phyloP scores from a whole-genome alignment of 2,797 vertebrate genomes.

The Sciaenops ocellatus region DNA sequence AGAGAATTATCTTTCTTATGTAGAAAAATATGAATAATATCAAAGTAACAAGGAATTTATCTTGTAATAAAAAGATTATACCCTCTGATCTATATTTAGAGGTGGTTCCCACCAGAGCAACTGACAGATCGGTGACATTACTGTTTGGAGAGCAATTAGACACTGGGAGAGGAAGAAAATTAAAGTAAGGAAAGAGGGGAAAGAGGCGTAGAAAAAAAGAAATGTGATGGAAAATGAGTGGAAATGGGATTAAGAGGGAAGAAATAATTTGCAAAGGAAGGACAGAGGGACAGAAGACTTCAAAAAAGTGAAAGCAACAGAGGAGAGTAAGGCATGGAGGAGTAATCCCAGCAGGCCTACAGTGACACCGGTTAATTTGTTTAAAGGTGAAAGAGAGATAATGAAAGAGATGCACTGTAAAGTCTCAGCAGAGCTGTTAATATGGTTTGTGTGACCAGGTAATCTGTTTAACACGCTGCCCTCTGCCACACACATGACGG shows the following conservation, averaged over 20 bases:
- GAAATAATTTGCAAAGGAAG: background rate
- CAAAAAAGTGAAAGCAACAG: background rate
- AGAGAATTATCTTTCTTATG: background rate
- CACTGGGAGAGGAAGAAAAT: background rate
- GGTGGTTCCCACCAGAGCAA: background rate
- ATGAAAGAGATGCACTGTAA: slow-evolving; percentile 41
- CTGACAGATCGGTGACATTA: background rate
- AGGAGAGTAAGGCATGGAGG: background rate
- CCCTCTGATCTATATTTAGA: background rate
- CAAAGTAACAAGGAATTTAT: background rate
- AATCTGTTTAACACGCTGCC: slow-evolving; percentile 56
- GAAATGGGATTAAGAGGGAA: background rate
- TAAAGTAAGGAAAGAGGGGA: background rate
- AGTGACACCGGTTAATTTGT: slow-evolving; percentile 46
- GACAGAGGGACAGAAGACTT: background rate
- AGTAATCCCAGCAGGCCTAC: slow-evolving; percentile 36
- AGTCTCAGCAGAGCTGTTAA: slow-evolving; percentile 51
- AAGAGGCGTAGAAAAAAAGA: background rate
- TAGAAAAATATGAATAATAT: background rate
- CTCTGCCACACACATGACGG: slow-evolving; percentile 46
- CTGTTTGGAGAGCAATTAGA: background rate
- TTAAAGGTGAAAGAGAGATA: slow-evolving; percentile 56
- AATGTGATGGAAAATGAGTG: background rate
- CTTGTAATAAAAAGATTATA: slow-evolving; percentile 4
- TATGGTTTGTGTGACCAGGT: slow-evolving; percentile 30